A percentile compares a stretch with the other conserved stretches of the same genome.
Conservation (phyloP, 2,797 vertebrate genomes). For the Ciconia nigra region DNA sequence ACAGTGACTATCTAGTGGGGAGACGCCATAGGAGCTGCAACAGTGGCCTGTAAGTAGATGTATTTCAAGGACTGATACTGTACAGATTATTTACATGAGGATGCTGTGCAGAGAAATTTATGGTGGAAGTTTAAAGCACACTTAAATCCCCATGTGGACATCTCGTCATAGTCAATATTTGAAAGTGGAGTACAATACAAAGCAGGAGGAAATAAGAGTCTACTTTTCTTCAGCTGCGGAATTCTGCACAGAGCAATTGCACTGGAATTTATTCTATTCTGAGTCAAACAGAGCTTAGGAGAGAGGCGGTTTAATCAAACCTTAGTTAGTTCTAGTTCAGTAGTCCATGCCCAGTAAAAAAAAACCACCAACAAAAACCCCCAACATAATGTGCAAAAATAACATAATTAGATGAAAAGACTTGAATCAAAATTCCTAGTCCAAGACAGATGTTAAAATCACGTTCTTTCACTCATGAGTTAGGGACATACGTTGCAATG, state of each 20-base stretch:
- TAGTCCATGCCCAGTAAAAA: not conserved
- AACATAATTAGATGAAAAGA: not conserved
- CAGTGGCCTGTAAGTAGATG: not conserved
- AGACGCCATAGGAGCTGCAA: not conserved
- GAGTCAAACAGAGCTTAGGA: not conserved
- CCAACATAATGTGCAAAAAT: not conserved
- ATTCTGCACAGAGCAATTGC: not conserved
- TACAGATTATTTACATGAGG: not conserved
- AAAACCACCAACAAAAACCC: fast-evolving
- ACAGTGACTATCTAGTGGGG: not conserved
- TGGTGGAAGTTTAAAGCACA: not conserved
- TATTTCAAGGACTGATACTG: not conserved
- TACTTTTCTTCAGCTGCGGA: not conserved
- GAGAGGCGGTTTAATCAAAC: not conserved
- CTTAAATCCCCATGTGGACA: not conserved
- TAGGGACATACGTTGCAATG: not conserved
- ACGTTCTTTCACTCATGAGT: not conserved
- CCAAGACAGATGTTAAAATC: not conserved
- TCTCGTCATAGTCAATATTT: not conserved
- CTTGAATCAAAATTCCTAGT: not conserved
- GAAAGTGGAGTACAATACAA: not conserved
- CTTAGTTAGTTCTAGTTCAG: slow-evolving; percentile 1
- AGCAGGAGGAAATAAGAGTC: not conserved
- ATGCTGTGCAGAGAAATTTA: not conserved
- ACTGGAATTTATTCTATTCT: not conserved